These are phyloP conservation scores for Xyrauchen texanus DNA, from an alignment of 2,113 vertebrate species.

Conservation along the genomic window DNA sequence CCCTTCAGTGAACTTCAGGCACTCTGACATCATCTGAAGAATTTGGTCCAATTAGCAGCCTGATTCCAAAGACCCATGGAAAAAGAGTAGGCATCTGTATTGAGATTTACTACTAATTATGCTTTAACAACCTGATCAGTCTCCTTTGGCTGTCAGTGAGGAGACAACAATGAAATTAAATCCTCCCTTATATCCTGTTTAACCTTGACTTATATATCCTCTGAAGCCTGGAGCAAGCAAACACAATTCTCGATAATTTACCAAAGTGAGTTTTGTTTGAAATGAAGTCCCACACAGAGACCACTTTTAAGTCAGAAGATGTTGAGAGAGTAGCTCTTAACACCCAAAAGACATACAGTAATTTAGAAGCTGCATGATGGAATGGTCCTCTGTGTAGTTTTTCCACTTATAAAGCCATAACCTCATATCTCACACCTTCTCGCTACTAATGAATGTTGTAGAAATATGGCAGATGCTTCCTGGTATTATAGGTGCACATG, in stretches of 20 bases:
- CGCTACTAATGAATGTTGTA: slow-evolving; percentile 54
- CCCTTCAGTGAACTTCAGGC: slow-evolving; percentile 52
- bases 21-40: not conserved
- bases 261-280: slow-evolving; percentile 22
- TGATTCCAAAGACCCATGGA: not conserved
- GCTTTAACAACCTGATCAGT: slow-evolving; percentile 48
- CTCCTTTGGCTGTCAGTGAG: slow-evolving; percentile 43
- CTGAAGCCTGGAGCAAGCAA: not conserved
- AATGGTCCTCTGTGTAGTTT: not conserved
- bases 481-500: slow-evolving; percentile 73
- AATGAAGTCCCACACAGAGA: slow-evolving; percentile 6
- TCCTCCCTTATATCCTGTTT: slow-evolving; percentile 27
- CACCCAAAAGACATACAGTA: not conserved
- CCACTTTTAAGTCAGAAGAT: slow-evolving; percentile 1
- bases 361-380: not conserved
- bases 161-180: slow-evolving; percentile 53
- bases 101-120: slow-evolving; percentile 54
- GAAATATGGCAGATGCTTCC: slow-evolving; percentile 31
- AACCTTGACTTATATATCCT: slow-evolving; percentile 39
- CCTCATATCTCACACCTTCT: slow-evolving; percentile 40
- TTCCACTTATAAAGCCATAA: slow-evolving; percentile 3
- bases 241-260: not conserved
- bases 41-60: slow-evolving; percentile 48
- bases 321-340: not conserved
- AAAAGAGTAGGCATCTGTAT: slow-evolving; percentile 37